phyloP scores from a whole-genome alignment of 2,888 invertebrate genomes.

The Megamerina dolium region DNA sequence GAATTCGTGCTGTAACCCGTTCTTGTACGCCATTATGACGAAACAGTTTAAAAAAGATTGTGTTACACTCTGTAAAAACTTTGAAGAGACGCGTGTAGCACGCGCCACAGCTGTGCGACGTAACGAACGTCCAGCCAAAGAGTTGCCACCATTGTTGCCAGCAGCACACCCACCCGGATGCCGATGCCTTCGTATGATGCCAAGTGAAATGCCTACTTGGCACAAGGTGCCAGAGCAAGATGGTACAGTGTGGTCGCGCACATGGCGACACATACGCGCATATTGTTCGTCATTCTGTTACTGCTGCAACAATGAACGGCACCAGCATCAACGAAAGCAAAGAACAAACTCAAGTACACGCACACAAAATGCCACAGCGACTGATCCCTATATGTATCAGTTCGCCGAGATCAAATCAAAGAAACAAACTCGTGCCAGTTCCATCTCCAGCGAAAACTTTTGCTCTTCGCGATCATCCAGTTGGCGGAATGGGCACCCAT shows the following conservation, averaged over 20 bases:
- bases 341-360: conserved; percentile 27
- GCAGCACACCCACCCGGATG: conserved; percentile 48
- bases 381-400: conserved; percentile 68
- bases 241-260: conserved; percentile 34
- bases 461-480: conserved; percentile 83
- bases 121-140: conserved; percentile 74
- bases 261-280: conserved; percentile 51
- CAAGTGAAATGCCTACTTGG: conserved; percentile 45
- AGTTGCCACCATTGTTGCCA: conserved; percentile 56
- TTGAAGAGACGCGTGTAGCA: conserved; percentile 82
- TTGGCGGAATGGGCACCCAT: conserved; percentile 68
- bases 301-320: conserved; percentile 22
- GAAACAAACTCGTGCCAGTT: conserved; percentile 71
- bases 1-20: conserved; percentile 97
- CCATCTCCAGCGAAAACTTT: conserved; percentile 85
- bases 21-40: conserved; percentile 94
- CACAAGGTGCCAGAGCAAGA: conserved; percentile 38
- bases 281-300: conserved; percentile 26
- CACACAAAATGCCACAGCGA: conserved; percentile 51
- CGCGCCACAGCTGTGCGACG: conserved; percentile 26
- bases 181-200: conserved; percentile 52
- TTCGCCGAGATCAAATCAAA: conserved; percentile 67
- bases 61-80: conserved; percentile 89
- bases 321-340: conserved; percentile 21
- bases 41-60: conserved; percentile 98